phyloP scores from a whole-genome alignment of 2,797 vertebrate species.

The Peromyscus aztecus region DNA sequence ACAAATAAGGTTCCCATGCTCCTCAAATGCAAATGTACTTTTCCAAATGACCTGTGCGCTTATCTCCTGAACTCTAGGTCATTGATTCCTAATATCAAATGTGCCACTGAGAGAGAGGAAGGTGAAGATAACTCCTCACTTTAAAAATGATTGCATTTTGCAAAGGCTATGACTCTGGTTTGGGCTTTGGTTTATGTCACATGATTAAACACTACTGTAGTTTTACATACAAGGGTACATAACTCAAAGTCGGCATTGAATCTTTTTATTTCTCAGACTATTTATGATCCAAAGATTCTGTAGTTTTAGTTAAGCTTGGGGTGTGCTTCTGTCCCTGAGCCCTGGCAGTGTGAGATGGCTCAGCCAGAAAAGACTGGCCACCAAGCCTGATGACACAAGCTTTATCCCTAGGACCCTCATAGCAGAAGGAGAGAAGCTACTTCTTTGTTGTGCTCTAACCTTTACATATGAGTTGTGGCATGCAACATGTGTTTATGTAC shows the following conservation, averaged over 20 bases:
- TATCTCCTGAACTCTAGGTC: neutral
- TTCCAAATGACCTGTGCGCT: neutral
- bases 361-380: neutral
- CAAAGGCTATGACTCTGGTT: constrained; percentile 27
- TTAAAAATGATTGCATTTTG: constrained; percentile 11
- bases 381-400: neutral
- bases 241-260: neutral
- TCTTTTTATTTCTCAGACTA: constrained; percentile 47
- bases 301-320: neutral
- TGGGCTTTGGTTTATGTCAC: constrained; percentile 47
- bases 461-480: neutral
- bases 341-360: neutral
- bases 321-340: neutral
- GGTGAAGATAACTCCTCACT: neutral
- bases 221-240: neutral
- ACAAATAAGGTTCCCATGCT: neutral
- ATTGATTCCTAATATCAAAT: neutral
- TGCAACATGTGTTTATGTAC: neutral
- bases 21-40: neutral
- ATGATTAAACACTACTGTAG: neutral
- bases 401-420: neutral
- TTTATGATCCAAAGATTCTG: neutral
- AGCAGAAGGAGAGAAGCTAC: neutral
- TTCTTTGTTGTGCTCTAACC: neutral
- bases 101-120: neutral